Base-by-base conservation (phyloP, 2,113 vertebrate species). In the Romanogobio albipinnatus region DNA sequence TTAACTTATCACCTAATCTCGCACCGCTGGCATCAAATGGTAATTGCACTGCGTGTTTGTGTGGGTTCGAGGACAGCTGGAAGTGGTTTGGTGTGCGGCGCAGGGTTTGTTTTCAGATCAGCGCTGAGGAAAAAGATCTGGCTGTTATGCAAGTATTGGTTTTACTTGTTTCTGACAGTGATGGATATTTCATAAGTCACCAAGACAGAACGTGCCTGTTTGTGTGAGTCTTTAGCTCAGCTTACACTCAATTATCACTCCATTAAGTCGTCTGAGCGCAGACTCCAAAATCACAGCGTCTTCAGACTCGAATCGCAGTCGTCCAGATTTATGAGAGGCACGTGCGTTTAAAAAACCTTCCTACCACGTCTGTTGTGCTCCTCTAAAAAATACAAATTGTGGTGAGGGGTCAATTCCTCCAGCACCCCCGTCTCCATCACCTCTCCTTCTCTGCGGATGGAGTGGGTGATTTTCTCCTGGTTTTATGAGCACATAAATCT, bases 401-500 rank as follows among this genome's bases (percentile, higher is more conserved):
- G 71, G 71, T 9, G 49, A 81, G 6, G 53, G 76, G 64, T 85
- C 76, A 26, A 36, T 29, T 78, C 49, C 19, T 59, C 78, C 74
- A 17, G 36, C 33, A 59, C 87, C 91, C 87, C 90, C 86, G 88
- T 90, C 86, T 88, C 85, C 87, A 77, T 89, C 90, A 47, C 45
- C 45, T 47, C 45, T 47, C 90, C 75, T 91, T 90, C 92, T 86
- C 91, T 88, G 56, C 8, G 13, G 56, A 80, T 91, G 89, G 89
- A 86, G 64, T 85, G 89, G 88, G 87, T 90, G 89, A 89, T 92
- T 92, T 92, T 92, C 89, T 88, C 7, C 45, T 79, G 68, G 10
- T 90, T 91, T 94, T 93, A 94, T 90, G 93, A 94, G 90, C 91
- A 91, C 93, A 94, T 95, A 94, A 94, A 95, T 94, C 92, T 92